Evolutionary conservation across 2,113 vertebrate species (phyloP).

Genomic region (Trachemys scripta): DNA sequence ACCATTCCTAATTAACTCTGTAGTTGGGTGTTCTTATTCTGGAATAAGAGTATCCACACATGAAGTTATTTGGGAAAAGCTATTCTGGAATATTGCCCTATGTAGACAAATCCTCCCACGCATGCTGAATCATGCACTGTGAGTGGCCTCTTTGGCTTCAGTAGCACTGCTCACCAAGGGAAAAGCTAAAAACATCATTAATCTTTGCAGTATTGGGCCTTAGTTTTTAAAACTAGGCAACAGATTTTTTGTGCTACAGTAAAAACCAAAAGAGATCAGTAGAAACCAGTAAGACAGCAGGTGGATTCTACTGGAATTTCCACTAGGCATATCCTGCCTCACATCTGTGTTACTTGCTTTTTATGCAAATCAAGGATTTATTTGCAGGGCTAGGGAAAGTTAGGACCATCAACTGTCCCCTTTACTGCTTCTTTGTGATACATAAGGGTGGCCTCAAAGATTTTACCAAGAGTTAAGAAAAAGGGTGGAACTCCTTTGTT

Average conservation of each 20-base stretch:
- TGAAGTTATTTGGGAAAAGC: neutral
- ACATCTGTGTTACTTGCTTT: neutral
- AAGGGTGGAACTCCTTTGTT: neutral
- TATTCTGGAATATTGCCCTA: neutral
- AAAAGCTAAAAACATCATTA: neutral
- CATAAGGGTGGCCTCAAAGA: neutral
- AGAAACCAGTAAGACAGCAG: slow-evolving; percentile 4
- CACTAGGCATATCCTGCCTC: slow-evolving; percentile 25
- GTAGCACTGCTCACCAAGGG: neutral
- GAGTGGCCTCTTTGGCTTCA: neutral
- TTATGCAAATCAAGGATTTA: slow-evolving; percentile 51
- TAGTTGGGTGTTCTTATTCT: neutral
- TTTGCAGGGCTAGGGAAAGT: slow-evolving; percentile 49
- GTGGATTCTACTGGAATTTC: slow-evolving; percentile 33
- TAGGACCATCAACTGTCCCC: slow-evolving; percentile 19
- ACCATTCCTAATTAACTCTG: neutral
- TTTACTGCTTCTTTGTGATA: slow-evolving; percentile 32
- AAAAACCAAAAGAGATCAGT: neutral
- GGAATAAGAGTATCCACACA: neutral
- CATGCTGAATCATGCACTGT: neutral
- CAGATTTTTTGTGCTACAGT: neutral
- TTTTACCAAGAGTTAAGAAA: neutral
- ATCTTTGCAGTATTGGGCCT: neutral
- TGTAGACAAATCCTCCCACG: neutral
- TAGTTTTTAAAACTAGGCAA: neutral